A percentile compares a stretch with the other conserved stretches of the same genome.
These are phyloP conservation scores for Lagorchestes hirsutus DNA, from an alignment of 2,797 vertebrate species.

Conservation along the genomic window DNA sequence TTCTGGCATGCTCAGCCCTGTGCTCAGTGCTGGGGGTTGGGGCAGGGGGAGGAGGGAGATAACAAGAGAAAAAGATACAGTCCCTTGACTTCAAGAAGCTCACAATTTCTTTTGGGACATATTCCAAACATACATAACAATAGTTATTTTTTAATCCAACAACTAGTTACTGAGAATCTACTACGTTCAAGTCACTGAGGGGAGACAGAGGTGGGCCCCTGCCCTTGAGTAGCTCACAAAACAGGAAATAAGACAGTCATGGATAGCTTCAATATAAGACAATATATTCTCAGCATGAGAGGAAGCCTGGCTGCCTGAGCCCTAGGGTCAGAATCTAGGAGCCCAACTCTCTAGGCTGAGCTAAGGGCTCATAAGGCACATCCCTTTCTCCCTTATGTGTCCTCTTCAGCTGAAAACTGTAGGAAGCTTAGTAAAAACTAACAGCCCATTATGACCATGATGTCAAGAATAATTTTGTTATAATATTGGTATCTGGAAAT, in stretches of 20 bases:
- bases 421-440: not conserved
- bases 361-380: not conserved
- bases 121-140: too few species aligned
- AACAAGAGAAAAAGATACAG: too few species aligned
- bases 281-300: not conserved
- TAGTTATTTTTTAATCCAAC: too few species aligned
- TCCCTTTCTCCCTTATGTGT: not conserved
- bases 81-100: too few species aligned
- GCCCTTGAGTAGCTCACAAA: not conserved
- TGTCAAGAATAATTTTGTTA: constrained; percentile 1
- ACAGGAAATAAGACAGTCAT: not conserved
- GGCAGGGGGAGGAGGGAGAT: rapidly evolving
- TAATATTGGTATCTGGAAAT: not conserved
- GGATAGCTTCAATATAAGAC: not conserved
- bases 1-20: too few species aligned
- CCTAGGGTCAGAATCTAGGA: not conserved
- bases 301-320: not conserved
- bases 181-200: too few species aligned
- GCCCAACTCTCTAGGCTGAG: not conserved
- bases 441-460: not conserved
- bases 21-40: too few species aligned
- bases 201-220: not conserved
- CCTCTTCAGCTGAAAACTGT: not conserved
- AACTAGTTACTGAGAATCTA: too few species aligned
- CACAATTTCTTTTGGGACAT: too few species aligned